Evolutionary conservation across 2,797 vertebrate species (phyloP), one percentile per base, ranked within the genome.

Genomic region (Cephalopachus bancanus): DNA sequence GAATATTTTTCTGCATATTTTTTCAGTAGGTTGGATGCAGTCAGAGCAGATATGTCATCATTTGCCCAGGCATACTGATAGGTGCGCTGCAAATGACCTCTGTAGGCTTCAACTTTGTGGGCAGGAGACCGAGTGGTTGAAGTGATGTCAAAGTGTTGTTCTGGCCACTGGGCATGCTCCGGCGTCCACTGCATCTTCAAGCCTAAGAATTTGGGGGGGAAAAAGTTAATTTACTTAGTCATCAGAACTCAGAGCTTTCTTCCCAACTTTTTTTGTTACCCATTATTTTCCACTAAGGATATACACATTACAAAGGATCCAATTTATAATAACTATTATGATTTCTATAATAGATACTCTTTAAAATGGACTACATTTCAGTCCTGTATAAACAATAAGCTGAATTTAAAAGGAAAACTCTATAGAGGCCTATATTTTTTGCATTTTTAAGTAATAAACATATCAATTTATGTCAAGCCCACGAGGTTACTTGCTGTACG

Each of bases 161-260:
- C 99, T 98, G 99, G 99, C 99, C 99, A 99, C 99, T 99, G 99
- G 97, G 99, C 99, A 99, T 99, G 99, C 99, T 99, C 99, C 33
- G 99, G 99, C 99, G 99, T 99, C 99, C 99, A 99, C 99, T 99
- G 99, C 99, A 99, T 99, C 99, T 99, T 99, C 99, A 99, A 99
- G 99, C 99, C 99, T 99, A 98, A 97, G 97, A 98, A 83, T 85
- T 94, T 59, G 71, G 74, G 76, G 78, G 89, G 80, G 91, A 67
- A 65, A 97, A 49, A 98, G 95, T 98, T 97, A 98, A 93, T 6
- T 16, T 93, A 86, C 87, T 96, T 1, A 91, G 89, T 95, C 57
- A 86, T 87, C 64, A 72, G 33, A 94, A 89, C 44, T 53, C 7
- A 55, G 81, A 89, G 15, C 19, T n/a, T 72, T 64, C 1, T 17